Evolutionary conservation across 2,888 invertebrate species (phyloP).

Genomic region (Chaetoderma sp.): DNA sequence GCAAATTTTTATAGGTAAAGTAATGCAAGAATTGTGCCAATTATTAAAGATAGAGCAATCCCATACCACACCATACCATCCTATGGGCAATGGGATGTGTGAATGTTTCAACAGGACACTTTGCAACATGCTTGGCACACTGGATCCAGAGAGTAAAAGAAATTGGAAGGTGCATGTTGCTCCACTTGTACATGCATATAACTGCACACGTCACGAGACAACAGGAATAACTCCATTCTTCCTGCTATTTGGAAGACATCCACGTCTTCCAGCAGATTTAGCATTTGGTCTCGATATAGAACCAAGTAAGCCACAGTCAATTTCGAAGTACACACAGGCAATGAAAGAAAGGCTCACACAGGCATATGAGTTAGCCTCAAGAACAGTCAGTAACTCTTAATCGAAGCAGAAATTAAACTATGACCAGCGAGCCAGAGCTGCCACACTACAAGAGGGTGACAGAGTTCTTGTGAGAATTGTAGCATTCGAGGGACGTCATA

Average conservation of each 20-base stretch:
- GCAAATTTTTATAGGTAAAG: slow-evolving; percentile 24
- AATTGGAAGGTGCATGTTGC: slow-evolving; percentile 23
- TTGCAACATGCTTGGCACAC: slow-evolving; percentile 25
- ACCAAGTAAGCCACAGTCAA: no score
- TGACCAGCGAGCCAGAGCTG: slow-evolving; percentile 4
- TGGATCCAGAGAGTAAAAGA: slow-evolving; percentile 18
- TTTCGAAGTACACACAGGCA: neutral
- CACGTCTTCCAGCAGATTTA: slow-evolving; percentile 13
- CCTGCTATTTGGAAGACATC: slow-evolving; percentile 27
- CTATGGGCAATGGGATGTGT: slow-evolving; percentile 17
- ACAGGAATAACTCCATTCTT: slow-evolving; percentile 24
- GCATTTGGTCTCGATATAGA: neutral
- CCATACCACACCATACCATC: slow-evolving; percentile 28
- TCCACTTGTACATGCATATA: slow-evolving; percentile 25
- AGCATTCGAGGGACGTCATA: slow-evolving; percentile 20
- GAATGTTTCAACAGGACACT: slow-evolving; percentile 31
- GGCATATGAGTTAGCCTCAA: neutral
- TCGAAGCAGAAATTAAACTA: slow-evolving; percentile 7
- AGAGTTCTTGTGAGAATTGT: slow-evolving; percentile 25
- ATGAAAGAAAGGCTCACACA: neutral
- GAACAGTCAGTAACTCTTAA: neutral
- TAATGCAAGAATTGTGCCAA: slow-evolving; percentile 29
- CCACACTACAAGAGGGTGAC: slow-evolving; percentile 17
- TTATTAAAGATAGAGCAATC: slow-evolving; percentile 19
- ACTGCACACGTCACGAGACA: slow-evolving; percentile 23